These are phyloP conservation scores for Cryptotermes secundus DNA, from an alignment of 1,140 invertebrate species.

Conservation along the genomic window DNA sequence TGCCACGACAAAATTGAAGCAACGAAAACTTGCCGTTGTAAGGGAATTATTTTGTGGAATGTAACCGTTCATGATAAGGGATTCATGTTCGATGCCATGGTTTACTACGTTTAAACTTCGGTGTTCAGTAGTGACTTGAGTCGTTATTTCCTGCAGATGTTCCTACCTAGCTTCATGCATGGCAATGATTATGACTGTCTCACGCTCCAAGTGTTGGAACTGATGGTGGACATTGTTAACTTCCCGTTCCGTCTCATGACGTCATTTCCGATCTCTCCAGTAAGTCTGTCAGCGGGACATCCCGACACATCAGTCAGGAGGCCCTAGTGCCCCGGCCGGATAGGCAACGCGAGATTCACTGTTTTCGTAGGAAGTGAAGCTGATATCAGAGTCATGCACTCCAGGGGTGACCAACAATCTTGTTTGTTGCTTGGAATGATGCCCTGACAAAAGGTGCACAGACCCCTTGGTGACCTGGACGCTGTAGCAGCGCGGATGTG, in stretches of 20 bases:
- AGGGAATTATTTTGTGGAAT: no score
- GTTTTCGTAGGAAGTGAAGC: neutral
- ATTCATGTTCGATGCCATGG: no score
- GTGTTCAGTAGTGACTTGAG: neutral
- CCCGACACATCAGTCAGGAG: neutral
- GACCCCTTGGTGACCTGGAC: no score
- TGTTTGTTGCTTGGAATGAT: no score
- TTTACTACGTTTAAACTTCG: no score
- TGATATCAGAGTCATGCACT: neutral
- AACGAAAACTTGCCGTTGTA: no score
- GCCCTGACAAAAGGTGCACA: no score
- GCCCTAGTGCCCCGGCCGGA: neutral
- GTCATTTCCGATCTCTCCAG: neutral
- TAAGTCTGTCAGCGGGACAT: no score
- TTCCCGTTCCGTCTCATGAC: neutral
- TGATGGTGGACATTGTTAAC: neutral
- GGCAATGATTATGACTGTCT: neutral
- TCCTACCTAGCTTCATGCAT: neutral
- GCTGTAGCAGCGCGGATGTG: no score
- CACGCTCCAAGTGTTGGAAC: neutral
- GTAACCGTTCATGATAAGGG: no score
- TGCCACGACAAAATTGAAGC: no score
- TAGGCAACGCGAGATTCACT: neutral
- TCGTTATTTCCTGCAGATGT: neutral
- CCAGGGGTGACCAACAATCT: no score